These are phyloP conservation scores for Hemicentrotus pulcherrimus DNA, from an alignment of 35 echinoderm and acorn worm genomes.

Conservation along the genomic window DNA sequence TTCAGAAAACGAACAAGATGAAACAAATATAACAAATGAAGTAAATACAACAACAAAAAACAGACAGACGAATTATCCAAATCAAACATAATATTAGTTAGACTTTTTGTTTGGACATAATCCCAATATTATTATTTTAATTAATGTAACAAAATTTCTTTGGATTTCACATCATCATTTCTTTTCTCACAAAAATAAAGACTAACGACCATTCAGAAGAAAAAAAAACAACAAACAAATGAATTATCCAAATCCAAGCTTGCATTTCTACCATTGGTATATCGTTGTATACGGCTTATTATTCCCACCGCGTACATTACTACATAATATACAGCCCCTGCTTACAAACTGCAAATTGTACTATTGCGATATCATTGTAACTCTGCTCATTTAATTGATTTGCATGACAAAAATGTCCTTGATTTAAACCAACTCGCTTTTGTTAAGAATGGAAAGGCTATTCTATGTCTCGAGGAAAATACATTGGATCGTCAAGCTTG, in stretches of 20 bases:
- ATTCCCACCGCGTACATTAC: background rate
- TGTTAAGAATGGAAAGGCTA: background rate
- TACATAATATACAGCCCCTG: background rate
- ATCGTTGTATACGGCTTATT: background rate
- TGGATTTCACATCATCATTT: too few relatives aligned
- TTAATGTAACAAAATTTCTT: too few relatives aligned
- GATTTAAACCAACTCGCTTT: slow-evolving; percentile 16
- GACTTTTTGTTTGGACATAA: too few relatives aligned
- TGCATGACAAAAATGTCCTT: slow-evolving; percentile 36
- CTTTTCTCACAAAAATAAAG: too few relatives aligned
- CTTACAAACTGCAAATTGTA: background rate
- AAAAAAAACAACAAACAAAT: background rate
- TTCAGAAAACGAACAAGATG: too few relatives aligned
- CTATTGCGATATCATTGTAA: slow-evolving; percentile 30
- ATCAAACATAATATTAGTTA: background rate
- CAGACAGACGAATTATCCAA: background rate
- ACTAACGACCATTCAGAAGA: background rate
- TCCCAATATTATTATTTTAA: too few relatives aligned
- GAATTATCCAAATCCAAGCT: background rate
- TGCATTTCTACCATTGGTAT: background rate
- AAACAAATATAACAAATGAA: too few relatives aligned
- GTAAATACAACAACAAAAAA: background rate
- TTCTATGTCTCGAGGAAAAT: background rate
- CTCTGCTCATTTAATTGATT: slow-evolving; percentile 45
- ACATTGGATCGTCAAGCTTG: background rate